Conservation (phyloP, 2,113 vertebrate species). For the Merops nubicus region DNA sequence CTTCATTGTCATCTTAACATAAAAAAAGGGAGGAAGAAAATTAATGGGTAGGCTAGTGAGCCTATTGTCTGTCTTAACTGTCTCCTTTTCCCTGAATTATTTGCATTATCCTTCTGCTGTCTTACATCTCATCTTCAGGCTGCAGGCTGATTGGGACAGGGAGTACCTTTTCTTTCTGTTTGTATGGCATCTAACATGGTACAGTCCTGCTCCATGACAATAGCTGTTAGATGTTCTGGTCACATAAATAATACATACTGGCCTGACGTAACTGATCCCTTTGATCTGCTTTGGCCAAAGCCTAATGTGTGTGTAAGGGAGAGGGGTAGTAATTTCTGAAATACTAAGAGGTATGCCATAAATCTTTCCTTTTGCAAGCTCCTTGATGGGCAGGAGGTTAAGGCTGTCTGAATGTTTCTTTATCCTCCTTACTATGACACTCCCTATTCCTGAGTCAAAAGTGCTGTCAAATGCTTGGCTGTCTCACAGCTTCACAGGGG, state of each 20-base stretch:
- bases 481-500: not conserved
- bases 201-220: not conserved
- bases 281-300: not conserved
- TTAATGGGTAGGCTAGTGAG: not conserved
- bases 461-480: not conserved
- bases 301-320: not conserved
- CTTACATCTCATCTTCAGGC: not conserved
- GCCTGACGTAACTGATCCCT: not conserved
- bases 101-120: not conserved
- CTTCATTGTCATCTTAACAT: not conserved
- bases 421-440: not conserved
- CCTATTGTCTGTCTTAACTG: not conserved
- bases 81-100: not conserved
- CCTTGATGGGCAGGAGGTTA: not conserved
- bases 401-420: not conserved
- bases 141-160: not conserved
- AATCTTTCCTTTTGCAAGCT: not conserved
- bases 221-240: not conserved
- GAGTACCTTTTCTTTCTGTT: not conserved
- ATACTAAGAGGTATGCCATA: not conserved
- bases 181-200: accelerated
- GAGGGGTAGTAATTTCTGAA: not conserved
- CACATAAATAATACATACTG: not conserved
- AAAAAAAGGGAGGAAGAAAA: not conserved
- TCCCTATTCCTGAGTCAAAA: not conserved